phyloP scores from a whole-genome alignment of 2,113 vertebrate genomes.

The Dicerorhinus sumatrensis region DNA sequence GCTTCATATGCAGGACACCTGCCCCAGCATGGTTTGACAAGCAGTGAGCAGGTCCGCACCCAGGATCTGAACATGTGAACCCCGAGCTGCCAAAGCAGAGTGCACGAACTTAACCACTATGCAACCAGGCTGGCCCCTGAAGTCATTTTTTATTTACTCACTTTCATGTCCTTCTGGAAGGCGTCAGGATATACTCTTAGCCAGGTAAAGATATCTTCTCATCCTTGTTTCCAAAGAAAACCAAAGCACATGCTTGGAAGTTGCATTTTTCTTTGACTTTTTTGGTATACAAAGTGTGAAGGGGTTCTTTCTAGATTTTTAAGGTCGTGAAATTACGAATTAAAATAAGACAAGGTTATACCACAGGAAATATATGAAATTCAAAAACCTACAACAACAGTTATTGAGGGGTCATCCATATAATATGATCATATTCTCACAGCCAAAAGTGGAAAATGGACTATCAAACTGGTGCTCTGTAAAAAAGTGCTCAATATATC shows the following conservation, averaged over 20 bases:
- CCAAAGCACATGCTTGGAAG: neutral
- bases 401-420: neutral
- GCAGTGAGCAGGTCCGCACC: too few species aligned
- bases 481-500: constrained; percentile 12
- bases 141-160: neutral
- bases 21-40: too few species aligned
- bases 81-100: too few species aligned
- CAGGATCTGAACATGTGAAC: too few species aligned
- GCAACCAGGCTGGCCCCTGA: too few species aligned
- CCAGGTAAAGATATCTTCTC: neutral
- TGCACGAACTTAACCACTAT: too few species aligned
- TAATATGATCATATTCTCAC: constrained; percentile 15
- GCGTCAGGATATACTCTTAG: neutral
- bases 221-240: neutral
- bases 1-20: too few species aligned
- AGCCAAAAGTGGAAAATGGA: constrained; percentile 20
- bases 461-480: constrained; percentile 51
- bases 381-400: neutral
- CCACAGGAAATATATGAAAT: neutral
- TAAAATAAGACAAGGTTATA: neutral
- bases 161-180: neutral
- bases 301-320: neutral
- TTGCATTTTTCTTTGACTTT: neutral
- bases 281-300: neutral
- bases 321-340: neutral